Evolutionary conservation across 2,888 invertebrate genomes (phyloP).

Genomic region (Peribatodes rhomboidaria): DNA sequence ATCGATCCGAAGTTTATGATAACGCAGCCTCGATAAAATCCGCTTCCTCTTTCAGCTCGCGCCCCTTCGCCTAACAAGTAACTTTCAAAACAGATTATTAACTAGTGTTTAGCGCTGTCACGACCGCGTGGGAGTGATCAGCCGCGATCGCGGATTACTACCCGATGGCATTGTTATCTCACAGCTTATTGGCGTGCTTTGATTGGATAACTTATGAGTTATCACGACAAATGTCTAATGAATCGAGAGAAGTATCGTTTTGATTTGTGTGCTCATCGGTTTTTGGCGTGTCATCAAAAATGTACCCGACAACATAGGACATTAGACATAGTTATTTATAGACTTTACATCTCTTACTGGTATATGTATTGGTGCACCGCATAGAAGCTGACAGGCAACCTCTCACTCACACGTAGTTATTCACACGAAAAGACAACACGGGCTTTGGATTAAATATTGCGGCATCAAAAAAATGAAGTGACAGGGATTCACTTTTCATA

Average conservation of each 20-base stretch:
- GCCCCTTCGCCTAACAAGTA: constrained; percentile 46
- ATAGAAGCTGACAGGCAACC: too few relatives aligned
- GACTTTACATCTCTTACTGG: too few relatives aligned
- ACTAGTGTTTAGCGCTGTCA: constrained; percentile 63
- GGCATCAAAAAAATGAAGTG: too few relatives aligned
- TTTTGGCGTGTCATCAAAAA: too few relatives aligned
- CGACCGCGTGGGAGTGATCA: constrained; percentile 69
- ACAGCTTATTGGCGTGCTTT: constrained; percentile 14
- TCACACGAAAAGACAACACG: too few relatives aligned
- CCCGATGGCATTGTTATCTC: constrained; percentile 30
- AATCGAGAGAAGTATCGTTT: neutral
- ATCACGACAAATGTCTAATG: constrained; percentile 8
- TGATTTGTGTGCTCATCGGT: neutral
- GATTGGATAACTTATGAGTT: constrained; percentile 33
- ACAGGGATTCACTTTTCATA: too few relatives aligned
- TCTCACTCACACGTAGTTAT: too few relatives aligned
- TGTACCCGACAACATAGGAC: too few relatives aligned
- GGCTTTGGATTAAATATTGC: too few relatives aligned
- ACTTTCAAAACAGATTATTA: constrained; percentile 76
- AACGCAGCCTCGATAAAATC: neutral
- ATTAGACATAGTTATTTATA: too few relatives aligned
- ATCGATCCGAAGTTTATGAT: neutral
- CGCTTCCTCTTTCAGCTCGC: constrained; percentile 40
- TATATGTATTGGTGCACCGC: too few relatives aligned
- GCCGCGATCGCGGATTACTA: constrained; percentile 47